Evolutionary conservation across 2,113 vertebrate species (phyloP).

Genomic region (Phylloscopus whistleri): DNA sequence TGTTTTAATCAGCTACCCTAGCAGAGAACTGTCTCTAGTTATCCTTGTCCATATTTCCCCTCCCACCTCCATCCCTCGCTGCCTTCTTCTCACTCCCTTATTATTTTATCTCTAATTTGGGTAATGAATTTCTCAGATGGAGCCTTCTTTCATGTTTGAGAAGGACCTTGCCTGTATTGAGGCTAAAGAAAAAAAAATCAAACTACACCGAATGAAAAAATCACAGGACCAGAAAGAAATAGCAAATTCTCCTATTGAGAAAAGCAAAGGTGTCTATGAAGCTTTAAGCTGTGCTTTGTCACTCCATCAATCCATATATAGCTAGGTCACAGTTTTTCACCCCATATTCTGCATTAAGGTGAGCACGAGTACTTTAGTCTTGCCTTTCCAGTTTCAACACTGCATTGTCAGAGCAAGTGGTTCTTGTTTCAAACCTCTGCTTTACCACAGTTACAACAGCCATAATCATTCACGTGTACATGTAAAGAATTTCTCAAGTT

Average conservation of each 20-base stretch:
- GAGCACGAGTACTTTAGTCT: neutral
- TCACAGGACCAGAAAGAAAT: neutral
- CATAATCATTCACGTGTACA: neutral
- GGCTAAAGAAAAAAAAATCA: neutral
- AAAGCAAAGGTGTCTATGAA: neutral
- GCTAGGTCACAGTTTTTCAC: neutral
- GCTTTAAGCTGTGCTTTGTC: neutral
- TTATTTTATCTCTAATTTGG: constrained; percentile 44
- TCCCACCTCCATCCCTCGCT: neutral
- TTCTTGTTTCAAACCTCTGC: neutral
- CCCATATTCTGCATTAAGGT: neutral
- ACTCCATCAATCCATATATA: neutral
- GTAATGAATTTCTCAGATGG: constrained; percentile 29
- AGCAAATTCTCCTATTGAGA: neutral
- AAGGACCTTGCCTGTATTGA: neutral
- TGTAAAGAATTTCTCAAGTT: neutral
- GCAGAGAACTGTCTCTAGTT: neutral
- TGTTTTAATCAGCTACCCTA: constrained; percentile 5
- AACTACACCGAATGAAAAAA: neutral
- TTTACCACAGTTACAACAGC: neutral
- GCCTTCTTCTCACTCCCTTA: neutral
- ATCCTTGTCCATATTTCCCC: neutral
- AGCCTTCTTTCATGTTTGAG: constrained; percentile 17
- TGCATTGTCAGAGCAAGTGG: neutral
- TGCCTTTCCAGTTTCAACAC: neutral